These are phyloP conservation scores for Meloidogyne floridensis DNA, from an alignment of 1,140 invertebrate genomes.

Conservation along the genomic window DNA sequence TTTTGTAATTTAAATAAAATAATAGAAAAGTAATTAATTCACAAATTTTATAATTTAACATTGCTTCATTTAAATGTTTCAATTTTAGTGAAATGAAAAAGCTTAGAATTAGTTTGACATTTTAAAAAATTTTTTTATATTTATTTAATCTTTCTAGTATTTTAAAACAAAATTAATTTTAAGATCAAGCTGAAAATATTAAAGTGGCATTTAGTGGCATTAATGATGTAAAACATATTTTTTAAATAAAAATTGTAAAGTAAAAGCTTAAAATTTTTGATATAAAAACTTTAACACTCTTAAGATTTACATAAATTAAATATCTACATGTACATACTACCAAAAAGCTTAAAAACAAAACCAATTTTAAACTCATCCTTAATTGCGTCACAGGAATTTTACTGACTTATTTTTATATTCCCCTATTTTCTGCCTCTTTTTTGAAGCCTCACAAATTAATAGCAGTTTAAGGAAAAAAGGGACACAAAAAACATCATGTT, in stretches of 20 bases:
- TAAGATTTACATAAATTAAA: no score
- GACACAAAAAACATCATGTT: background rate
- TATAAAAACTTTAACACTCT: no score
- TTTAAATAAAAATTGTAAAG: no score
- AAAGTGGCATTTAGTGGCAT: no score
- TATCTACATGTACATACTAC: background rate
- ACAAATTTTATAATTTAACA: slow-evolving; percentile 6
- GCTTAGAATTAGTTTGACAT: background rate
- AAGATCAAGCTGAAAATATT: background rate
- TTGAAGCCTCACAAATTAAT: slow-evolving; percentile 2
- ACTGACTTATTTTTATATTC: background rate
- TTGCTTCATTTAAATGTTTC: background rate
- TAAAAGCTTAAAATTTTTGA: no score
- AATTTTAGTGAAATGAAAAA: background rate
- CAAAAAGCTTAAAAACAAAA: slow-evolving; percentile 18
- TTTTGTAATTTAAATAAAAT: no score
- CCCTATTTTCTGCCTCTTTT: background rate
- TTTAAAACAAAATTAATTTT: background rate
- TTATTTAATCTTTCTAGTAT: background rate
- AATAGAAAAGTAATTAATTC: background rate
- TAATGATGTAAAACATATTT: no score
- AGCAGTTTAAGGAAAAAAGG: background rate
- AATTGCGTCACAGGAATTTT: slow-evolving; percentile 10
- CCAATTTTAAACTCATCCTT: slow-evolving; percentile 10
- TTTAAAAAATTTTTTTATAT: background rate